These are phyloP conservation scores for Augochlorella aurata DNA, from an alignment of 2,888 invertebrate species.

Conservation along the genomic window DNA sequence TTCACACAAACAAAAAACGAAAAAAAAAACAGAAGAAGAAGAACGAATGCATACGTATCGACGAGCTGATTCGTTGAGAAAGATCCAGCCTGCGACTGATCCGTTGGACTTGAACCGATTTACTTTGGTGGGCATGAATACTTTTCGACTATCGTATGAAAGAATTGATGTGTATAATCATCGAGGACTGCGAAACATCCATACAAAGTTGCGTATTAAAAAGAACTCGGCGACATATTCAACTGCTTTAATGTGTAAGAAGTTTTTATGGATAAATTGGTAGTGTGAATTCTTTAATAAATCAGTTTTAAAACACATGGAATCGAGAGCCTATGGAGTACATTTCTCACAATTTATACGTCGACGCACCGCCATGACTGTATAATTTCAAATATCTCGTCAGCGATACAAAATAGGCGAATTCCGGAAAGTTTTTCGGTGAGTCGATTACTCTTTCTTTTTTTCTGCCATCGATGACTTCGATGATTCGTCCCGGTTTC, in stretches of 20 bases:
- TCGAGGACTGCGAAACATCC: conserved; percentile 55
- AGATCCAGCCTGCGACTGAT: conserved; percentile 14
- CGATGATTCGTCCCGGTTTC: background rate
- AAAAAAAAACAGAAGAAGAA: background rate
- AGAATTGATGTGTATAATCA: conserved; percentile 67
- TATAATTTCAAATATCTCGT: background rate
- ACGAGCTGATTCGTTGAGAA: conserved; percentile 7
- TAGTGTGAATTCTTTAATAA: conserved; percentile 81
- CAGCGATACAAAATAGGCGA: background rate
- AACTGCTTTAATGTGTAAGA: conserved; percentile 80
- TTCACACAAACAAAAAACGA: conserved; percentile 17
- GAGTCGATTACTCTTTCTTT: background rate
- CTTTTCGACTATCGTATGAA: conserved; percentile 71
- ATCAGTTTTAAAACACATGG: conserved; percentile 71
- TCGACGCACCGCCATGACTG: background rate
- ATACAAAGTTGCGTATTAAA: conserved; percentile 66
- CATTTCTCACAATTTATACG: conserved; percentile 7
- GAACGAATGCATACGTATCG: background rate
- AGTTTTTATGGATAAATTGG: conserved; percentile 81
- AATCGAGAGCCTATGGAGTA: conserved; percentile 36
- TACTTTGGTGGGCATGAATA: conserved; percentile 62
- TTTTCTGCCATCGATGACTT: background rate
- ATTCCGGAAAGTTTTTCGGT: background rate
- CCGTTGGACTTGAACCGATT: conserved; percentile 33
- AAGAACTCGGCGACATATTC: conserved; percentile 71